These are phyloP conservation scores for Threskiornis aethiopicus DNA, from an alignment of 2,797 vertebrate species.

Conservation along the genomic window DNA sequence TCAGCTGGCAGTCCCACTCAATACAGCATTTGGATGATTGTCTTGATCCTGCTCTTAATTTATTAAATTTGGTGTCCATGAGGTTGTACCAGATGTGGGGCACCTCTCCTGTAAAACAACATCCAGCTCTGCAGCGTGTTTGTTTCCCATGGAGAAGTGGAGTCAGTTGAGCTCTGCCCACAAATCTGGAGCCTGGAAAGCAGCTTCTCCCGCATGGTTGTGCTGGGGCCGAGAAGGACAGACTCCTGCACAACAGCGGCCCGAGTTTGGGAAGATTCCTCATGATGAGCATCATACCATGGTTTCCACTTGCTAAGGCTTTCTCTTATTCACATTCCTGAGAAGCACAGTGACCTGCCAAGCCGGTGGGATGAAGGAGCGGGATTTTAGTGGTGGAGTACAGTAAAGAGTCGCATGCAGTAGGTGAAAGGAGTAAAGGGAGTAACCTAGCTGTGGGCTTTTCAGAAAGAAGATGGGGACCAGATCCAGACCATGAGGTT, in stretches of 20 bases:
- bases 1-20: conserved; percentile 36
- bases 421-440: neutral
- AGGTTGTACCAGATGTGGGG: neutral
- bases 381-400: neutral
- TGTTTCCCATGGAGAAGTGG: neutral
- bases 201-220: neutral
- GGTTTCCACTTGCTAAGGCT: neutral
- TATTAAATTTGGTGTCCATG: neutral
- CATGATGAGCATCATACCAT: neutral
- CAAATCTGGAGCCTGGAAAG: neutral
- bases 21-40: neutral
- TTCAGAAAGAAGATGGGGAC: neutral
- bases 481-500: neutral
- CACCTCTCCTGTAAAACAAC: neutral
- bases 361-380: accelerated
- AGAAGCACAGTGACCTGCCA: neutral
- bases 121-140: neutral
- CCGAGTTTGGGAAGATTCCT: neutral
- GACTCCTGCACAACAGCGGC: neutral
- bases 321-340: neutral
- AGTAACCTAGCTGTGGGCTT: neutral
- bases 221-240: neutral
- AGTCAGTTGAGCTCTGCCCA: neutral
- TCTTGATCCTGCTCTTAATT: neutral
- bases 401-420: neutral